Evolutionary conservation across 2,797 vertebrate genomes (phyloP), one percentile per base, ranked within the genome.

Genomic region (Masticophis lateralis): DNA sequence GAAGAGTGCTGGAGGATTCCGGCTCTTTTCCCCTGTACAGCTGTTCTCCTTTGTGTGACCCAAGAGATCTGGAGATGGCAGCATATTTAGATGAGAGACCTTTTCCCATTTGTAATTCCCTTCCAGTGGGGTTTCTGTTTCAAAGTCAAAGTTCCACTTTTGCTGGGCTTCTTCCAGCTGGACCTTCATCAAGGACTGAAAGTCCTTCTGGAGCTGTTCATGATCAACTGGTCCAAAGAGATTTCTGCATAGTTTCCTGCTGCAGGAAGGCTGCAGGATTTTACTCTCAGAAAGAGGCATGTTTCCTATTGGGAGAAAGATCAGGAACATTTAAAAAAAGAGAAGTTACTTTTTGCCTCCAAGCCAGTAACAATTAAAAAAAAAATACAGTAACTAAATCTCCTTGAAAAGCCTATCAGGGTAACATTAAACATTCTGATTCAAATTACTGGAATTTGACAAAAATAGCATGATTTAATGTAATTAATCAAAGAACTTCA

Each of bases 81-180:
- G 98, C 60, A 98, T 95, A 51, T 97, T 96, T 13, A 93, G 91
- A 28, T 90, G 97, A 0, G 97, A 92, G 91, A 99, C 86, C 0
- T 95, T 96, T 97, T 99, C 99, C 99, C 99, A 99, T 94, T 97
- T 96, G 92, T 98, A 98, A 0, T 96, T 53, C 6, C 98, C 98
- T 87, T 98, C 97, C 96, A 99, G 94, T 0, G 99, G 99, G 1
- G 97, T 98, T 88, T 99, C 98, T 0, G 95, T 97, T 94, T 96
- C 87, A 57, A 99, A 99, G 97, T 99, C 97, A 47, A 99, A 99
- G 96, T 98, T 98, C 99, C 99, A 99, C n/a, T 98, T 98, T 0
- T 55, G 95, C 0, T 97, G 97, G 3, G 98, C 98, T 27, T 99
- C 98, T 53, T 98, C 97, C 92, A 98, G 96, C 22, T 98, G 98